Conservation (phyloP, 2,113 vertebrate species). For the Seriola dumerili region DNA sequence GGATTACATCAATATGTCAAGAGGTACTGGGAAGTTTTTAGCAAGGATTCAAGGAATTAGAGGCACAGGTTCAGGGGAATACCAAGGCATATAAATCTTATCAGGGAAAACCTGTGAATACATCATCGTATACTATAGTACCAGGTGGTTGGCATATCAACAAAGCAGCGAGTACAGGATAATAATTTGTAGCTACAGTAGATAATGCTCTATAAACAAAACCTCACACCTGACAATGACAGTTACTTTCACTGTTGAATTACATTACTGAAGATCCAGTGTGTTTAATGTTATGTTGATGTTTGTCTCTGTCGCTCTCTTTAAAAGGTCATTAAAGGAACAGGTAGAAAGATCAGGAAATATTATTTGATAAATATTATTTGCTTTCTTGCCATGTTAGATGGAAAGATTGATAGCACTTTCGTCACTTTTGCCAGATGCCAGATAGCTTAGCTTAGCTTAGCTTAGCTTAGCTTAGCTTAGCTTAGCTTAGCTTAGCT, state of each 20-base stretch:
- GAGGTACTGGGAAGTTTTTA: background rate
- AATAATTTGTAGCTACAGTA: background rate
- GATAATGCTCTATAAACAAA: background rate
- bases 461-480: too few species aligned
- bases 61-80: background rate
- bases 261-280: background rate
- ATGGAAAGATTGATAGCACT: background rate
- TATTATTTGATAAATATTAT: background rate
- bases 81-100: background rate
- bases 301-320: background rate
- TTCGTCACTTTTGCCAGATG: background rate
- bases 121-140: background rate
- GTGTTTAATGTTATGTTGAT: background rate
- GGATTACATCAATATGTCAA: background rate
- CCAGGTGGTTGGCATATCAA: background rate
- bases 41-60: background rate
- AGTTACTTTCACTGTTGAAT: background rate
- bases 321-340: background rate
- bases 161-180: background rate
- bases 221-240: background rate
- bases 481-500: too few species aligned
- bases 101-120: background rate
- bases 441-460: too few species aligned
- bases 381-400: conserved; percentile 1
- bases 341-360: background rate